Base-by-base conservation (phyloP, 2,888 invertebrate species). In the Lottia gigantea region DNA sequence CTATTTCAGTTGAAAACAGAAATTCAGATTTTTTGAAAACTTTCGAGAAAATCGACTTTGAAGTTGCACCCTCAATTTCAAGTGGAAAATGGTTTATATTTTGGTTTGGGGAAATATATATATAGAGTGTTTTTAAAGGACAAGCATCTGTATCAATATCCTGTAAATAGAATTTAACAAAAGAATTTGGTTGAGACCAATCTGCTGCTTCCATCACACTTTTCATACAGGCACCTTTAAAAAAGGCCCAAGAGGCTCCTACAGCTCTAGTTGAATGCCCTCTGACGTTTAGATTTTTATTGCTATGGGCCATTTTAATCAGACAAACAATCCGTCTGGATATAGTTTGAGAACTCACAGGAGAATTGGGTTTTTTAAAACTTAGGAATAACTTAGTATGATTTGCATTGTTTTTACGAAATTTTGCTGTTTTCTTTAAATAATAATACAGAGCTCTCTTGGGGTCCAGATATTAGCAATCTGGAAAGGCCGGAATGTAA, bases 201-300 rank as follows among this genome's bases (percentile, higher is more conserved):
- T 49, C 49, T 19, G 49, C 49, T 31, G 31, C 31, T 6, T 31
- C 31, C 31, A 31, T 31, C 31, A 31, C 31, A 49, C 16, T 49
- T 49, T 49, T 49, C 49, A 49, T 49, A 14, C 11, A 49, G 16
- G 49, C 49, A 16, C 49, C 49, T 49, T 49, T 49, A 49, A n/a
- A 49, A 7, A 49, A 14, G 12, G 49, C 49, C 49, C 49, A 49
- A 49, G 49, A n/a, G 16, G 49, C 49, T 49, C 49, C 49, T 11
- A 49, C 49, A 16, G 15, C 49, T 49, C 49, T 49, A 49, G 49
- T 49, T 49, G 49, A 49, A 49, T 49, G 49, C 19, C 49, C 49
- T 19, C 49, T 16, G n/a, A 49, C 49, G 7, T n/a, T 19, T 49
- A 19, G 49, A 16, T 49, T 19, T 1, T n/a, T 19, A 14, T 49